These are phyloP conservation scores for Falco rusticolus DNA, from an alignment of 2,797 vertebrate species.

Conservation along the genomic window DNA sequence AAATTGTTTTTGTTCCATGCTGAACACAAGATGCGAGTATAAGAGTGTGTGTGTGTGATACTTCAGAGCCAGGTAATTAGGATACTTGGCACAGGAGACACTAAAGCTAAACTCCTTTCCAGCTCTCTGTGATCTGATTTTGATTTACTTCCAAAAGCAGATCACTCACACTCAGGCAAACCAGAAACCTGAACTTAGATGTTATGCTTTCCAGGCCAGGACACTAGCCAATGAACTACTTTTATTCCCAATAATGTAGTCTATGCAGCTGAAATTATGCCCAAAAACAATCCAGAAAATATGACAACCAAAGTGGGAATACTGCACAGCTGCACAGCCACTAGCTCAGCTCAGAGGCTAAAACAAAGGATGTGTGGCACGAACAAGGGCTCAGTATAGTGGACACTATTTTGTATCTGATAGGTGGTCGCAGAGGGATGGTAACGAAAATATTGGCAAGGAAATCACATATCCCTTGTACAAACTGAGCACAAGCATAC, in stretches of 20 bases:
- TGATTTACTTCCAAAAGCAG: slow-evolving; percentile 52
- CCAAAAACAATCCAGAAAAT: neutral
- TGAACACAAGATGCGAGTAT: neutral
- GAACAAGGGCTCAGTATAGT: neutral
- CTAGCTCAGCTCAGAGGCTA: neutral
- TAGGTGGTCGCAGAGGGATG: slow-evolving; percentile 29
- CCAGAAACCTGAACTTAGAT: neutral
- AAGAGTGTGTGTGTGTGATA: neutral
- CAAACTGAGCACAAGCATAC: slow-evolving; percentile 39
- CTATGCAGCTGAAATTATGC: neutral
- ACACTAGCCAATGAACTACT: neutral
- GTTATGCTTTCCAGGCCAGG: neutral
- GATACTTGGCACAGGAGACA: neutral
- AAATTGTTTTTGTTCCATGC: neutral
- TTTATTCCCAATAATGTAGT: neutral
- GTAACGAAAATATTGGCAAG: slow-evolving; percentile 43
- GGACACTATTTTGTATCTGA: slow-evolving; percentile 11
- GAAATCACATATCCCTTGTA: slow-evolving; percentile 15
- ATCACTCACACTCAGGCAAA: slow-evolving; percentile 23
- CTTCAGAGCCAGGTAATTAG: slow-evolving; percentile 51
- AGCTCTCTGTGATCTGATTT: slow-evolving; percentile 38
- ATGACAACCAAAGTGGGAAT: neutral
- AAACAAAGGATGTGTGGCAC: neutral
- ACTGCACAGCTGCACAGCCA: neutral
- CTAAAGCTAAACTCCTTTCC: slow-evolving; percentile 16